phyloP scores from a whole-genome alignment of 2,113 vertebrate genomes.

The Phyllostomus hastatus region DNA sequence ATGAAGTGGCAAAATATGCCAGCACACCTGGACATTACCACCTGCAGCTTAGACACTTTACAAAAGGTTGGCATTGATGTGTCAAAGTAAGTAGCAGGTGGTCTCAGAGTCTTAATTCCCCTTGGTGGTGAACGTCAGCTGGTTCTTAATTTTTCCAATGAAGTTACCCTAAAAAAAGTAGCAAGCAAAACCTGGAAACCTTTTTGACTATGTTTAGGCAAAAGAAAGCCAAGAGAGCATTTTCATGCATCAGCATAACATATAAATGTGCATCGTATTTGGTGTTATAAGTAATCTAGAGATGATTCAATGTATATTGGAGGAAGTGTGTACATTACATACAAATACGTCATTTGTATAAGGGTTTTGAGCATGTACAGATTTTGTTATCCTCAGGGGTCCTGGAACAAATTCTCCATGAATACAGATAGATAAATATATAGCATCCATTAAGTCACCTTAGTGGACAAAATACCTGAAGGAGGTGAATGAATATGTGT shows the following conservation, averaged over 20 bases:
- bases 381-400: background rate
- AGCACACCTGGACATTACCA: conserved; percentile 61
- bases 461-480: background rate
- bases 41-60: conserved; percentile 55
- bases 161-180: conserved; percentile 68
- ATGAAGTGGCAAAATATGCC: conserved; percentile 63
- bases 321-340: background rate
- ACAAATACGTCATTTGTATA: background rate
- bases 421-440: background rate
- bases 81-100: conserved; percentile 72
- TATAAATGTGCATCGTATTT: background rate
- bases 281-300: background rate
- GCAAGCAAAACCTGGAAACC: conserved; percentile 43
- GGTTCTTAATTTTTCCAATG: conserved; percentile 55
- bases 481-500: background rate
- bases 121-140: conserved; percentile 67
- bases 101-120: conserved; percentile 62
- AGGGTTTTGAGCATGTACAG: background rate
- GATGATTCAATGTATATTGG: background rate
- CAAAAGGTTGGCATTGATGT: conserved; percentile 68
- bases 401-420: background rate
- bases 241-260: conserved; percentile 1
- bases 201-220: conserved; percentile 53
- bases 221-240: conserved; percentile 42
- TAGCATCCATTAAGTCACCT: background rate